phyloP scores from a whole-genome alignment of 2,888 invertebrate genomes.

The Lydus trimaculatus region DNA sequence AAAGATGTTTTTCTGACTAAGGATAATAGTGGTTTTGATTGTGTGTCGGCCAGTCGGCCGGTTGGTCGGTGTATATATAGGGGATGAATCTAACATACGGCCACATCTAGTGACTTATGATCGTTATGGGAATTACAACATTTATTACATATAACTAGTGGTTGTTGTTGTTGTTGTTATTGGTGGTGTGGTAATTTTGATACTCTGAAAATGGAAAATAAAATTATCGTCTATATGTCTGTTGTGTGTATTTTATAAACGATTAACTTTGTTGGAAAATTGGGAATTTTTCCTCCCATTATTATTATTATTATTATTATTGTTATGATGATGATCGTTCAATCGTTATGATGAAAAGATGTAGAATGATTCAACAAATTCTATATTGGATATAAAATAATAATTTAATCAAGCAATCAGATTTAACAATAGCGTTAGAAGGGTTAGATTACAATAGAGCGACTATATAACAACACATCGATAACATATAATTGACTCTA shows the following conservation, averaged over 20 bases:
- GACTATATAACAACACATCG: slow-evolving; percentile 39
- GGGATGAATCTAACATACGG: slow-evolving; percentile 32
- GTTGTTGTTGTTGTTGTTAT: slow-evolving; percentile 21
- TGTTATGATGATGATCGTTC: background rate
- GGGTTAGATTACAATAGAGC: slow-evolving; percentile 37
- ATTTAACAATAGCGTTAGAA: slow-evolving; percentile 20
- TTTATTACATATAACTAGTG: slow-evolving; percentile 32
- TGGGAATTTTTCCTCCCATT: background rate
- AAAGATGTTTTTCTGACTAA: background rate
- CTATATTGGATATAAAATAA: slow-evolving; percentile 35
- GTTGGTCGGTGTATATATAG: background rate
- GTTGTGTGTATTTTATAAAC: background rate
- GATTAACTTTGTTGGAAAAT: background rate
- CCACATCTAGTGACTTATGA: slow-evolving; percentile 29
- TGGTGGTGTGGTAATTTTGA: background rate
- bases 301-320: background rate
- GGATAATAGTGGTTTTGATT: background rate
- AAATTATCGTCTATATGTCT: background rate
- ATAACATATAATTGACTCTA: slow-evolving; percentile 37
- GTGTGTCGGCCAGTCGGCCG: background rate
- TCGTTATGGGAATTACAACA: slow-evolving; percentile 30
- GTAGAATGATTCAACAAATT: slow-evolving; percentile 7
- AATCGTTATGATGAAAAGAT: background rate
- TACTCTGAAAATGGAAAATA: background rate
- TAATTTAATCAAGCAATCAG: slow-evolving; percentile 44